Base-by-base conservation (phyloP, 2,797 vertebrate species). In the Alosa sapidissima region DNA sequence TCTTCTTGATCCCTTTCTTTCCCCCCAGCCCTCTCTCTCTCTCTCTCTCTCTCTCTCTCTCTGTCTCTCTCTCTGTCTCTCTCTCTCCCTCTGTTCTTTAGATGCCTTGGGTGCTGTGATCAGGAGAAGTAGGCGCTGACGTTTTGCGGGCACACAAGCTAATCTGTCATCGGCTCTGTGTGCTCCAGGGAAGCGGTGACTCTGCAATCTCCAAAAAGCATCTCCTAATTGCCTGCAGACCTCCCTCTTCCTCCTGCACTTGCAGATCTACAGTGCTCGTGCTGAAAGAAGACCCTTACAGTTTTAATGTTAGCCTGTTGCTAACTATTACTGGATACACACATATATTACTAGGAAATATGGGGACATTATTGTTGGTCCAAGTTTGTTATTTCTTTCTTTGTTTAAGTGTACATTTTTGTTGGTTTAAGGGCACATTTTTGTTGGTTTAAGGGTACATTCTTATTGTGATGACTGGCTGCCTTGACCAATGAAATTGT, bases 141-240 rank as follows among this genome's bases (percentile, higher is more conserved):
- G 28, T 86, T 83, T 41, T 81, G 85, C 48, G 81, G 85, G 60
- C 83, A 81, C 84, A 83, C 81, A 86, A 88, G 85, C 87, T 62
- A 82, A 89, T 87, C 88, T 89, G 85, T 85, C 83, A 87, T 88
- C 88, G 81, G 85, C 89, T 90, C 83, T 60, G 24, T 83, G 21
- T 47, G 58, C 87, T 85, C 62, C 60, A 41, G 86, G 86, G 65
- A 85, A 83, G 84, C 84, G 49, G 82, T 85, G 47, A 84, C 11
- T 28, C 87, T 83, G 62, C 84, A 90, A 88, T 91, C 91, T 87
- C 84, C 78, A 87, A 84, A 88, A 87, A 87, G 87, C 87, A 89
- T 91, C 89, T 88, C 84, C 68, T 90, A 91, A 91, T 89, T 89
- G 88, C 86, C 88, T 86, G 84, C 91, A 93, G 90, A 91, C 87